Evolutionary conservation across 1,140 invertebrate genomes (phyloP), one percentile per base, ranked within the genome.

Genomic region (Neotoxoptera formosana): DNA sequence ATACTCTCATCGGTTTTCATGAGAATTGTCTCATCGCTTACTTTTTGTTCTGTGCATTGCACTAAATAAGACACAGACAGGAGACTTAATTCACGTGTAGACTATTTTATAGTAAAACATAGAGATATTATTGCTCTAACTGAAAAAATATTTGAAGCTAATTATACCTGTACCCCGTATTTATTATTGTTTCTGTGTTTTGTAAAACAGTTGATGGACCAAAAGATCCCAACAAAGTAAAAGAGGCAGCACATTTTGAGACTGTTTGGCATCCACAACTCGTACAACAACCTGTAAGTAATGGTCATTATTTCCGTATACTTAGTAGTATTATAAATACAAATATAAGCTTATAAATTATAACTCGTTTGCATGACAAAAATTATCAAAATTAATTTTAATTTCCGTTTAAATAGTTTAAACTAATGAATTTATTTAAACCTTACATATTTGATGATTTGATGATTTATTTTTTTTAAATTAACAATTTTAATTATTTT

Each of bases 231-330:
- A 93, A 17, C 23, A 93, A 53, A 84, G 34, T 45, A 56, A 93
- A 93, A 53, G 91, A 93, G 17, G 48, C 9, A 2, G 48, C n/a
- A 56, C 76, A 81, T 86, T 84, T 84, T 56, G 91, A 93, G 53
- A 93, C 45, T 53, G 30, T 20, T 83, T 93, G 91, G 91, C 91
- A 86, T 86, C 67, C 91, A 86, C 91, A 90, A 41, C 48, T n/a
- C 7, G 34, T 36, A 89, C 91, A 93, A 86, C 91, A 86, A 56
- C 81, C 81, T 45, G 91, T 93, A 93, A 93, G 91, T 56, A n/a
- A 51, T 51, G 20, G 0, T 48, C 6, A n/a, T 34, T 88, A 23
- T 23, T 88, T 47, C 30, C n/a, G 0, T 67, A 6, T n/a, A 20
- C 30, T 30, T n/a, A 76, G 14, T n/a, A 76, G 14, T n/a, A 76